A percentile compares a stretch with the other conserved stretches of the same genome.
Evolutionary conservation across 2,888 invertebrate genomes (phyloP).

Genomic region (Polydesmus complanatus): DNA sequence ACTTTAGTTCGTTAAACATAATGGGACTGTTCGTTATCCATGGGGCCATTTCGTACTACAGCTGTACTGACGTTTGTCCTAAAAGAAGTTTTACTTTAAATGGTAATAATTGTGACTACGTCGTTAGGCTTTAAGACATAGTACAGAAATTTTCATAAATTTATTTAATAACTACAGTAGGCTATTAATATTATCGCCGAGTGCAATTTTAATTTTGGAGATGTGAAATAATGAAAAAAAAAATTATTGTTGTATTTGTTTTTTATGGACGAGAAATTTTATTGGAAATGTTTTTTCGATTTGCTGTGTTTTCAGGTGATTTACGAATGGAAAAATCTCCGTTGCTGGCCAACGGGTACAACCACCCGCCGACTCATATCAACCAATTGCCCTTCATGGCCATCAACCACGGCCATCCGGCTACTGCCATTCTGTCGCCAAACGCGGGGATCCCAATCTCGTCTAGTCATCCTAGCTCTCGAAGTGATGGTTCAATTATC

Average conservation of each 20-base stretch:
- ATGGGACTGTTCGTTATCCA: no score
- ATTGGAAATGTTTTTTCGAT: background rate
- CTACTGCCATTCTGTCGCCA: constrained; percentile 66
- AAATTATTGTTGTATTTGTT: background rate
- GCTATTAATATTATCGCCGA: no score
- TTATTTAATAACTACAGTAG: no score
- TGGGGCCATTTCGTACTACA: no score
- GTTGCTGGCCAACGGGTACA: constrained; percentile 81
- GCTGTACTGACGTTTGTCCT: no score
- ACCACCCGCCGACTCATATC: constrained; percentile 78
- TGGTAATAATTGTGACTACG: no score
- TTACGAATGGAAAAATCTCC: constrained; percentile 65
- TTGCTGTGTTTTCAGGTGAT: constrained; percentile 19
- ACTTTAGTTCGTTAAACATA: no score
- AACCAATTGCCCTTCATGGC: constrained; percentile 93
- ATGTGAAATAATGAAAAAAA: no score
- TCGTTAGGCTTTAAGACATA: no score
- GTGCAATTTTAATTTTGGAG: no score
- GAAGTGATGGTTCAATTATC: constrained; percentile 68
- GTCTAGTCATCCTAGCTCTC: constrained; percentile 55
- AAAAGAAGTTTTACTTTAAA: no score
- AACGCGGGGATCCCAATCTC: constrained; percentile 55
- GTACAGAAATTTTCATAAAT: no score
- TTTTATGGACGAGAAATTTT: background rate
- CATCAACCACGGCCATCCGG: constrained; percentile 42